Conservation (phyloP, 2,888 invertebrate species). For the Megastigmus dorsalis region DNA sequence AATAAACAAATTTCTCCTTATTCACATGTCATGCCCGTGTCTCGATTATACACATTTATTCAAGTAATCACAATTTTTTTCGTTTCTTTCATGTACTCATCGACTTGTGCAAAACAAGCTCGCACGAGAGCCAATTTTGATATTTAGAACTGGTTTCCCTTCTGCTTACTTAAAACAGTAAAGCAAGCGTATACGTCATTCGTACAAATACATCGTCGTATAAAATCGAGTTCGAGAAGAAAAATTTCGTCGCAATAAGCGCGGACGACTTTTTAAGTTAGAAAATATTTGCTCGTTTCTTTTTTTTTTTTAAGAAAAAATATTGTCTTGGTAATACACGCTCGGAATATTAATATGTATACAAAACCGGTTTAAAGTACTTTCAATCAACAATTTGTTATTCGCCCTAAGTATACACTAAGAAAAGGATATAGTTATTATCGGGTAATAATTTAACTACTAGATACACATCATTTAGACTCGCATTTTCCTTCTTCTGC, state of each 20-base stretch:
- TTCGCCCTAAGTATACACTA: neutral
- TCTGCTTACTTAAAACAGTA: neutral
- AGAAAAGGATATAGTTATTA: no score
- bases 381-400: slow-evolving; percentile 16
- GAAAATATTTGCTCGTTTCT: neutral
- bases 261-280: slow-evolving; percentile 22
- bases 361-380: slow-evolving; percentile 28
- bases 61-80: no score
- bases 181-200: neutral
- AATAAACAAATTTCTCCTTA: slow-evolving; percentile 1
- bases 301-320: slow-evolving; percentile 13
- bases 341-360: slow-evolving; percentile 43
- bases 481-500: no score
- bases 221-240: neutral
- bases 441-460: no score
- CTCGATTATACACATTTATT: slow-evolving; percentile 12
- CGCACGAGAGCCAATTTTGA: neutral
- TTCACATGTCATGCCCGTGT: slow-evolving; percentile 1
- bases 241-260: slow-evolving; percentile 21
- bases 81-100: neutral
- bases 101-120: neutral
- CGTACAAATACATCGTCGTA: slow-evolving; percentile 9
- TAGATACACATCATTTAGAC: no score
- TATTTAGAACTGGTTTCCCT: neutral
- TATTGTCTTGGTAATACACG: slow-evolving; percentile 28